Conservation (phyloP, 2,797 vertebrate species). For the Anabas testudineus region DNA sequence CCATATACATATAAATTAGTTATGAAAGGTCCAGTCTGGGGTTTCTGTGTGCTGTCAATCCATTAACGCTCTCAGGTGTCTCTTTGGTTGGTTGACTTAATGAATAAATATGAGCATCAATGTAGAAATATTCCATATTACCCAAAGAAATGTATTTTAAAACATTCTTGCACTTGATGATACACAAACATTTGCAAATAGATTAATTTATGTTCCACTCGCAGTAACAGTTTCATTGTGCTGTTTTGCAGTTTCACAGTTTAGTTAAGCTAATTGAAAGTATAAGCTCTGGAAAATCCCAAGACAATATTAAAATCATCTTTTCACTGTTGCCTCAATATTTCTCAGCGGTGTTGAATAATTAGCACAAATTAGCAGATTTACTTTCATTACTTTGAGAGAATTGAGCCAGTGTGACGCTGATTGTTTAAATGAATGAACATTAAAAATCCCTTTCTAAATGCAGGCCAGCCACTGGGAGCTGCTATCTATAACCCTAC, state of each 20-base stretch:
- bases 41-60: too few relatives aligned
- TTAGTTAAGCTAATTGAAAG: background rate
- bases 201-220: background rate
- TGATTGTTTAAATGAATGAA: constrained; percentile 63
- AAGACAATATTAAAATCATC: constrained; percentile 18
- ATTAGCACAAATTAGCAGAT: constrained; percentile 19
- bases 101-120: background rate
- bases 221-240: background rate
- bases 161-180: background rate
- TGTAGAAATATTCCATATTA: background rate
- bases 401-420: constrained; percentile 22
- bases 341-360: constrained; percentile 1
- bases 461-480: constrained; percentile 47
- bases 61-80: background rate
- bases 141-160: too few relatives aligned
- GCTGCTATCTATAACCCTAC: constrained; percentile 11
- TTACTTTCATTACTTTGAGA: constrained; percentile 34
- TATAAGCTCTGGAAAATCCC: constrained; percentile 16
- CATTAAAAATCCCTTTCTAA: constrained; percentile 53
- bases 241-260: background rate
- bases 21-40: background rate
- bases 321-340: constrained; percentile 28
- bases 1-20: background rate
- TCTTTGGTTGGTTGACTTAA: too few relatives aligned
- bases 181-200: background rate